Conservation (phyloP, 2,113 vertebrate species). For the Rhabdornis inornatus region DNA sequence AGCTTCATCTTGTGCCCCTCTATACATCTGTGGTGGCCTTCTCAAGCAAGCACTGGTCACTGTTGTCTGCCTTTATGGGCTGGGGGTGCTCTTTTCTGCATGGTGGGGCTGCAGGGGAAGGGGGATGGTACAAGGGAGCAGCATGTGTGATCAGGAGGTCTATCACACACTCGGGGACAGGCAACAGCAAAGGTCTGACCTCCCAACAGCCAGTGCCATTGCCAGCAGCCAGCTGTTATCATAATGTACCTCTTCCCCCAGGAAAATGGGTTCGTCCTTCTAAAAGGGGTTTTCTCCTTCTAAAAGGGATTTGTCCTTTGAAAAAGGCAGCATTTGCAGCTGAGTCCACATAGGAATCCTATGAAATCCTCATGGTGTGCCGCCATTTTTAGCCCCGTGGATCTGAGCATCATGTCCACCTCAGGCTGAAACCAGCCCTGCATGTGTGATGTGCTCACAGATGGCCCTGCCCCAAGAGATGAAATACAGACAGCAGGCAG, state of each 20-base stretch:
- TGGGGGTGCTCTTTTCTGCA: background rate
- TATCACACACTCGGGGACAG: background rate
- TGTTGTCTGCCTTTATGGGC: accelerated
- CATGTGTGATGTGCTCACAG: background rate
- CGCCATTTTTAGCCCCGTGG: background rate
- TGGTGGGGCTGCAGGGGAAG: background rate
- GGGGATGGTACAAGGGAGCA: background rate
- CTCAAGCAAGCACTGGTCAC: background rate
- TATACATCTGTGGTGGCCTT: background rate
- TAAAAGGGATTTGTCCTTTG: background rate
- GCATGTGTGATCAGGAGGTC: background rate
- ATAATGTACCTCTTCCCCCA: background rate
- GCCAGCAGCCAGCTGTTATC: background rate
- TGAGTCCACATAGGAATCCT: background rate
- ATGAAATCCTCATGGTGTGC: background rate
- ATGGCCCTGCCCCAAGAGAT: background rate
- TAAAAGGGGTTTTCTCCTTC: background rate
- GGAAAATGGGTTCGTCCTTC: background rate
- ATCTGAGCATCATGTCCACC: background rate
- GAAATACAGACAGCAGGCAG: background rate
- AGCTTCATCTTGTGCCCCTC: background rate
- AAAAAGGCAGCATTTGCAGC: background rate
- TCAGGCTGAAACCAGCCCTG: background rate
- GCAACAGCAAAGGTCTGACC: background rate
- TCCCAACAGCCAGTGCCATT: background rate